Base-by-base conservation (phyloP, 2,797 vertebrate species). In the Gobio occitaniae region DNA sequence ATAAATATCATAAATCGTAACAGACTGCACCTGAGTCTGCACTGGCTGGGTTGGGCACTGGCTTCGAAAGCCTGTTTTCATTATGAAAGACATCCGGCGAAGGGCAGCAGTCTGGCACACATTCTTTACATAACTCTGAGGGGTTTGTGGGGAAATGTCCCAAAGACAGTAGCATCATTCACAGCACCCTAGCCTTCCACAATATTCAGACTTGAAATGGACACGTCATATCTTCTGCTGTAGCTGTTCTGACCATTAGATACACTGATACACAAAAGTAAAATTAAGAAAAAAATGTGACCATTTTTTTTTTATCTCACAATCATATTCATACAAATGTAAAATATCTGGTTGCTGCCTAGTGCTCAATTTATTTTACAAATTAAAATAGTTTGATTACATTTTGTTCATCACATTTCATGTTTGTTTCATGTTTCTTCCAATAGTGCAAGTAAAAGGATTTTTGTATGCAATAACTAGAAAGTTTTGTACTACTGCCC, bases 51-150 rank as follows among this genome's bases (percentile, higher is more conserved):
- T 7, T 6, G 38, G 38, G 68, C 76, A 87, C 50, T 44, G 41
- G 47, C 59, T 78, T n/a, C 61, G 36, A 83, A 83, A 82, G 50
- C 65, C 59, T 85, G 82, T 69, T 86, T 87, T 83, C 83, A 85
- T 80, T 63, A 66, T 17, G 19, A 85, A 81, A 74, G 86, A 89
- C 82, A 87, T 89, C 89, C 84, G 75, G 79, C 83, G 25, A 59
- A 76, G 48, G 80, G 70, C 80, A 68, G 84, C 80, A 48, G 82
- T 83, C 87, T 88, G 75, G 52, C 80, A 87, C 82, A 83, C 85
- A 91, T 91, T 91, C 89, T 84, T 88, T 76, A 66, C 82, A 91
- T 91, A 91, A 90, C 91, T 91, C 91, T 90, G 92, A 88, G 77
- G 86, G 90, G 78, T 87, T 90, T 89, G 82, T 89, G 90, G 91